A percentile compares a stretch with the other conserved stretches of the same genome.
Conservation (phyloP, 2,888 invertebrate genomes). For the Electrophaes corylata region DNA sequence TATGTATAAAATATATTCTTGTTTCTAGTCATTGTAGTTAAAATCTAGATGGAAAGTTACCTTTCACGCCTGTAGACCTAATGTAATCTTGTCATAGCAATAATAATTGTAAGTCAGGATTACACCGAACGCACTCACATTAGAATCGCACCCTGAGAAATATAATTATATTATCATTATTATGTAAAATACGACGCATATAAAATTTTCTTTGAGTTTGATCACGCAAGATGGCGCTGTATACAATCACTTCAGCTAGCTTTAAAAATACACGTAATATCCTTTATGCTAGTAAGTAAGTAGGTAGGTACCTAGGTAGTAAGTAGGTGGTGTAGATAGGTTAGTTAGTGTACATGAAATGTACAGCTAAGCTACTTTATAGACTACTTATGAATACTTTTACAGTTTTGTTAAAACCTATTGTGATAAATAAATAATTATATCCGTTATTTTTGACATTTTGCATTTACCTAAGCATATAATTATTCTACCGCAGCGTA, state of each 20-base stretch:
- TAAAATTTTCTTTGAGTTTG: too few species aligned
- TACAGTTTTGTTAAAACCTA: constrained; percentile 24
- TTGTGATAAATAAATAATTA: constrained; percentile 34
- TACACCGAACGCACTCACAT: too few species aligned
- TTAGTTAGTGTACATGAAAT: constrained; percentile 15
- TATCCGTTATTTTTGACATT: not conserved
- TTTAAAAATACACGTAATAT: too few species aligned
- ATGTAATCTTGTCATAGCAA: not conserved
- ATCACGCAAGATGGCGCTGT: not conserved
- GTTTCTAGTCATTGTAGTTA: constrained; percentile 11
- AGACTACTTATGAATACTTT: constrained; percentile 12
- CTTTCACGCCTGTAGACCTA: not conserved
- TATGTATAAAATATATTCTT: not conserved
- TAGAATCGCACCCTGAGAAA: too few species aligned
- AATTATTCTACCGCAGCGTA: too few species aligned
- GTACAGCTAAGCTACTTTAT: not conserved
- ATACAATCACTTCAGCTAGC: not conserved
- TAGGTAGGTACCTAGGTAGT: not conserved
- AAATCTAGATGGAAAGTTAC: not conserved
- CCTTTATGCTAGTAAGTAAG: too few species aligned
- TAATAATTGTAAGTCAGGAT: too few species aligned
- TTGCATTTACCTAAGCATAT: not conserved
- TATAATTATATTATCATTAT: too few species aligned
- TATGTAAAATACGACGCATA: too few species aligned
- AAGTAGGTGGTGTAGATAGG: not conserved